Base-by-base conservation (phyloP, 2,888 invertebrate species). In the Troides oblongomaculatus region DNA sequence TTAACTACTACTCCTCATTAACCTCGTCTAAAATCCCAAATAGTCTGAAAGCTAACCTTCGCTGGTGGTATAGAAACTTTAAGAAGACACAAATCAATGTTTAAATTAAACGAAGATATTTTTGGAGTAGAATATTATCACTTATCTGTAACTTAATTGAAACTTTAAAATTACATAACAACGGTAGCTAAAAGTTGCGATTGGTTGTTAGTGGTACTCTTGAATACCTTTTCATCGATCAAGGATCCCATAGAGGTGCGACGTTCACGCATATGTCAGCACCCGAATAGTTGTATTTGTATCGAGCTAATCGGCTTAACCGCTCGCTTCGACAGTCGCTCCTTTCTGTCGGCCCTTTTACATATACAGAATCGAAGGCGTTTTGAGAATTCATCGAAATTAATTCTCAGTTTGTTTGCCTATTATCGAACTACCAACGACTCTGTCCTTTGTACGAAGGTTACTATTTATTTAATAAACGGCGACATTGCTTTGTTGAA, bases 391-490 rank as follows among this genome's bases (percentile, higher is more conserved):
- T 86, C 87, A 90, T 91, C 84, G 88, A 85, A 89, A 91, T 89
- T 88, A 91, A 89, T 90, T 90, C 89, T 82, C 86, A 88, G 88
- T 91, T 88, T 92, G 90, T 92, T 88, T 86, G 86, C 73, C 86
- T 77, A 89, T 92, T 92, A 90, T 90, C 72, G 82, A 78, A 78
- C 88, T 88, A 86, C 89, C 86, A 84, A 83, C 85, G 85, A 81
- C 81, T 84, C 70, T 77, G 74, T 71, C 78, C 80, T 83, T 89
- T 89, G 89, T 90, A 77, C 72, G 69, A 74, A 71, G 85, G 85
- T 87, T 87, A 86, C 89, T 92, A 89, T 91, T 92, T 90, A 90
- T 92, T 90, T 91, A 88, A 90, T 90, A 90, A 83, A 89, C 86
- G 86, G 81, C 80, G 81, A 86, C 84, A 81, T 77, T 73, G 79